A percentile compares a stretch with the other conserved stretches of the same genome.
phyloP scores from a whole-genome alignment of 2,113 vertebrate species.

The Aramus guarauna region DNA sequence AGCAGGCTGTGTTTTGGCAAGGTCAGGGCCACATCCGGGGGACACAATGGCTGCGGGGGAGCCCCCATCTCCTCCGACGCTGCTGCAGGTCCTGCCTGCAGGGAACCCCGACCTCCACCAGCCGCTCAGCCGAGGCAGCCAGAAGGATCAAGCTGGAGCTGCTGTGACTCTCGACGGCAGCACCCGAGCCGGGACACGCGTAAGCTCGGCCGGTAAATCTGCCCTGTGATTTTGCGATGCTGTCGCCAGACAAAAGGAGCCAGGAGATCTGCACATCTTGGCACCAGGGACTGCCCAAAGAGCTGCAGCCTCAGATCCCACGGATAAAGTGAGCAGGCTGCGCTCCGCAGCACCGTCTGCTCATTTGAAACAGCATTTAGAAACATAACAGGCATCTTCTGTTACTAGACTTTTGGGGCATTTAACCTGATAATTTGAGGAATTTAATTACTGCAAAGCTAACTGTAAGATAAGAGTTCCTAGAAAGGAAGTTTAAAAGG shows the following conservation, averaged over 20 bases:
- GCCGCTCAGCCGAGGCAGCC: background rate
- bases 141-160: background rate
- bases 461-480: background rate
- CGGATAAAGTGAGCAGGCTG: background rate
- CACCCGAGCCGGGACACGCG: background rate
- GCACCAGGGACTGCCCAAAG: background rate
- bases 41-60: background rate
- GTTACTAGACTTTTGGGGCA: background rate
- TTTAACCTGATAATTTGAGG: background rate
- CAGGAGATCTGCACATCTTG: background rate
- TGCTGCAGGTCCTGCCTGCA: background rate
- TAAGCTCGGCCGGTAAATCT: background rate
- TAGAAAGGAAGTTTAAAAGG: background rate
- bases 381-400: background rate
- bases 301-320: background rate
- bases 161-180: background rate
- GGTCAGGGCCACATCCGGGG: background rate
- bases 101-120: background rate
- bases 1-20: background rate
- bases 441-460: background rate
- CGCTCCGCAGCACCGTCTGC: background rate
- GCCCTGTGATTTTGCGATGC: background rate
- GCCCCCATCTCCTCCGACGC: background rate
- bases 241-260: background rate
- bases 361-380: background rate